A percentile compares a stretch with the other conserved stretches of the same genome.
phyloP scores from a whole-genome alignment of 64 coral and sea anemone species.

The Orbicella faveolata region DNA sequence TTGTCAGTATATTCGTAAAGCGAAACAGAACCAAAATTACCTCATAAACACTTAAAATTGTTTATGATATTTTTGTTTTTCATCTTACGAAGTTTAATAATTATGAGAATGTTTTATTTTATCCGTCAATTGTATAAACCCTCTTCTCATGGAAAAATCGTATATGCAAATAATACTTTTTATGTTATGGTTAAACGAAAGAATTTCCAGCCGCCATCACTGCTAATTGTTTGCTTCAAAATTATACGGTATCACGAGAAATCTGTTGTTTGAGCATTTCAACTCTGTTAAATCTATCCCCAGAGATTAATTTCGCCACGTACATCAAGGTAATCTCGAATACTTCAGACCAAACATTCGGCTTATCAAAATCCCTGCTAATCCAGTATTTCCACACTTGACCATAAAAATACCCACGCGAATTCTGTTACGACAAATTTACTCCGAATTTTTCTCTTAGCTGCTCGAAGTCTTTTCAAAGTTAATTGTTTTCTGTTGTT shows the following conservation, averaged over 20 bases:
- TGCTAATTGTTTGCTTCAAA: not conserved
- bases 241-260: not conserved
- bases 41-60: not conserved
- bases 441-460: not conserved
- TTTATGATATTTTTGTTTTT: not conserved
- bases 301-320: conserved; percentile 5
- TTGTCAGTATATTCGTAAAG: not conserved
- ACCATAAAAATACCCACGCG: not conserved
- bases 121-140: not conserved
- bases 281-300: not conserved
- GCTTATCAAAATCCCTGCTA: not conserved
- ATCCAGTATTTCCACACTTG: not conserved
- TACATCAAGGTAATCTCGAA: not conserved
- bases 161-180: not conserved
- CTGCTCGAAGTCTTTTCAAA: not conserved
- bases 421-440: not conserved
- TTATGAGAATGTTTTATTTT: not conserved
- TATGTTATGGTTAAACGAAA: not conserved
- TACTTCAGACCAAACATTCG: not conserved
- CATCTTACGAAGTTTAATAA: not conserved
- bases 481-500: not conserved
- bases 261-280: not conserved
- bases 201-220: not conserved
- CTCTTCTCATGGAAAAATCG: not conserved
- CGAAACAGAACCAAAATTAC: not conserved